phyloP scores from a whole-genome alignment of 2,113 vertebrate genomes.

The Delphinus delphis region DNA sequence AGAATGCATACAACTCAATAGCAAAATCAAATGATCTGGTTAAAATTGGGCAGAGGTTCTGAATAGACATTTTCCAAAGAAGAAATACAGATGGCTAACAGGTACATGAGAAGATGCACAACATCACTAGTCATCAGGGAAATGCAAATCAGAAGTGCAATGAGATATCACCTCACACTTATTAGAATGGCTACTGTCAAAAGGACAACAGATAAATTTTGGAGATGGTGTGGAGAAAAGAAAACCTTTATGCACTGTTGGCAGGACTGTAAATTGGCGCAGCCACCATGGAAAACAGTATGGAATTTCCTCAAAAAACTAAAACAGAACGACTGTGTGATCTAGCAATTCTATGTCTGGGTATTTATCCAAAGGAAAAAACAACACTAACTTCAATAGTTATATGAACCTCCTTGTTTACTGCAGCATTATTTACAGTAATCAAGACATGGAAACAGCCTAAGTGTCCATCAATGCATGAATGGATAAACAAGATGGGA shows the following conservation, averaged over 20 bases:
- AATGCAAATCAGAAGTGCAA: neutral
- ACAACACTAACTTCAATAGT: neutral
- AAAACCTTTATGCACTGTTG: neutral
- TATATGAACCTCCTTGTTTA: neutral
- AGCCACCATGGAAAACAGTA: neutral
- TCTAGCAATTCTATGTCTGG: neutral
- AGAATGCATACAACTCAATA: neutral
- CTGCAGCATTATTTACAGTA: neutral
- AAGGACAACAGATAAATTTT: neutral
- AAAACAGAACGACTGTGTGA: neutral
- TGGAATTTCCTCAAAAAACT: neutral
- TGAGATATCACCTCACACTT: neutral
- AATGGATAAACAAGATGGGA: neutral
- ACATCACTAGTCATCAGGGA: neutral
- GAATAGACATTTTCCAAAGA: neutral
- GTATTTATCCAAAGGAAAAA: neutral
- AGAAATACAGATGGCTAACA: neutral
- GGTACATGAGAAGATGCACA: neutral
- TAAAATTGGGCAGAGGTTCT: neutral
- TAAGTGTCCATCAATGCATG: neutral
- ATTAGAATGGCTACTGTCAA: neutral
- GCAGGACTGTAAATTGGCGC: neutral
- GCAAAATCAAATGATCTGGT: neutral
- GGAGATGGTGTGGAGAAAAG: neutral
- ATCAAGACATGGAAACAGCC: neutral